Percentiles rank a stretch among this genome's conserved stretches.
Evolutionary conservation across 2,888 invertebrate genomes (phyloP).

Genomic region (Eilema depressum): DNA sequence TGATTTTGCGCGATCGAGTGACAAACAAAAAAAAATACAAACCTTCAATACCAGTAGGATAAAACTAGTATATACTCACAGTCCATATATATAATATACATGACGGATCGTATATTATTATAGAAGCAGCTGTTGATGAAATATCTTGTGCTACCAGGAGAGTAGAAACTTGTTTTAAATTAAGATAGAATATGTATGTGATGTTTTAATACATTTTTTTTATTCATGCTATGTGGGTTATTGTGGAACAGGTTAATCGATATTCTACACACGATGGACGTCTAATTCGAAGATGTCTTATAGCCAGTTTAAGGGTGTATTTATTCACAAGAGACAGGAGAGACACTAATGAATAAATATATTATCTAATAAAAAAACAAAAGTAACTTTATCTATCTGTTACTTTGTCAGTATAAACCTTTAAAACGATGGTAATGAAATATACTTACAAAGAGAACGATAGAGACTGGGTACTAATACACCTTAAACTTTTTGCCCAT

Average conservation of each 20-base stretch:
- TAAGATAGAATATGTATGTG: slow-evolving; percentile 10
- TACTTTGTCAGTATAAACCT: neutral
- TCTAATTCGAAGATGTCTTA: neutral
- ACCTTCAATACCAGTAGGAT: neutral
- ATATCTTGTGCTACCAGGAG: slow-evolving; percentile 56
- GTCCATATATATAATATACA: neutral
- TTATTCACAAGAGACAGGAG: neutral
- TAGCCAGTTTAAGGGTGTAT: neutral
- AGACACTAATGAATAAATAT: neutral
- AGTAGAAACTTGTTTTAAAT: slow-evolving; percentile 10
- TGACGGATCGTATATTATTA: slow-evolving; percentile 37
- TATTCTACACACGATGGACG: neutral
- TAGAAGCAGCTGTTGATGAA: slow-evolving; percentile 63
- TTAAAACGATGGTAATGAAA: neutral
- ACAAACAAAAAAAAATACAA: neutral
- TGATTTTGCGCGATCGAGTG: neutral
- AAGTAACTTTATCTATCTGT: neutral
- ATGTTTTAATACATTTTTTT: slow-evolving; percentile 14
- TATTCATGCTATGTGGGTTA: slow-evolving; percentile 2
- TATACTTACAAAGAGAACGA: neutral
- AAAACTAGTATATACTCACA: neutral
- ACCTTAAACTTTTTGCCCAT: neutral
- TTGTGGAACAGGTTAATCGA: neutral
- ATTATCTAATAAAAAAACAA: neutral
- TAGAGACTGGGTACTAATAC: neutral